phyloP scores from a whole-genome alignment of 2,113 vertebrate species.

The Colossoma macropomum region DNA sequence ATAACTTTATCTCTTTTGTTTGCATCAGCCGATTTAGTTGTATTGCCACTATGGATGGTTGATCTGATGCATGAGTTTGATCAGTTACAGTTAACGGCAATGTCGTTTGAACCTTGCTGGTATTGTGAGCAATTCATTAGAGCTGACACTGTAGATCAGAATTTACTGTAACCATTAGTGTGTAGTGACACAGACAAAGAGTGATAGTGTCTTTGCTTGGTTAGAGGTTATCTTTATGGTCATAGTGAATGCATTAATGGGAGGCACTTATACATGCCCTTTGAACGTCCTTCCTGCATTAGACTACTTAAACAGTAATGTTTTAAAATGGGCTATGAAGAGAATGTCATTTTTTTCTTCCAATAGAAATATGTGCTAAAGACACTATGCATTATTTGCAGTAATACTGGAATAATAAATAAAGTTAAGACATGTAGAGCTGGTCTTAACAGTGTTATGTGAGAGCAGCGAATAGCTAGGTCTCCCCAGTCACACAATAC shows the following conservation, averaged over 20 bases:
- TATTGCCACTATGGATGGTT: neutral
- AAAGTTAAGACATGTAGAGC: neutral
- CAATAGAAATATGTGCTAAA: neutral
- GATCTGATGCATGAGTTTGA: neutral
- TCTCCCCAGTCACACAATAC: too few species aligned
- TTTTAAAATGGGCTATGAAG: neutral
- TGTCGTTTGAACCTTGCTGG: neutral
- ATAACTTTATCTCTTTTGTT: neutral
- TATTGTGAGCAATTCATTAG: neutral
- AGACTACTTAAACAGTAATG: neutral
- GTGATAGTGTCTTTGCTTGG: neutral
- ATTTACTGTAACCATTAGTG: conserved; percentile 7
- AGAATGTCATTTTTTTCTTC: neutral
- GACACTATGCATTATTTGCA: neutral
- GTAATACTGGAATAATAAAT: neutral
- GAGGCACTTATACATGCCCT: neutral
- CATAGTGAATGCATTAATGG: neutral
- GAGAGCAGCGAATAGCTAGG: too few species aligned
- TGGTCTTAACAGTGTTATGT: neutral
- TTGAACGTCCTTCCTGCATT: neutral
- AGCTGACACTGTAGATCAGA: neutral
- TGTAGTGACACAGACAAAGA: neutral
- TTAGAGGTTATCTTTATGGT: neutral
- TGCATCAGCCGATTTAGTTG: neutral
- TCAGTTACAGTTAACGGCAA: neutral